phyloP scores from a whole-genome alignment of 2,888 invertebrate species.

The Anthoptus insignis region DNA sequence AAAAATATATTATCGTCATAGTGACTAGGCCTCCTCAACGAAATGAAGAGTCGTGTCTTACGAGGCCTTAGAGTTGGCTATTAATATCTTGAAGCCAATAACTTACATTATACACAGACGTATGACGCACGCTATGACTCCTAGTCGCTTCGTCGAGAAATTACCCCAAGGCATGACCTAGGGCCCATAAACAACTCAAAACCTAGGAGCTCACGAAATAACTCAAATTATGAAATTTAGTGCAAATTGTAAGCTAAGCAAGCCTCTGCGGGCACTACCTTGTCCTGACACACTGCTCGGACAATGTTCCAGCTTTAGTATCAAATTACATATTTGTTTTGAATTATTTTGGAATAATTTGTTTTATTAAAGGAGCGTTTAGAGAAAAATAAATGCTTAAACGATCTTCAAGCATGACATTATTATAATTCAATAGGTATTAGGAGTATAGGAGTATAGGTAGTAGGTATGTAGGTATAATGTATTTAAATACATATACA shows the following conservation, averaged over 20 bases:
- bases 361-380: too few relatives aligned
- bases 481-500: too few relatives aligned
- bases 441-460: too few relatives aligned
- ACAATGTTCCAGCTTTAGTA: not conserved
- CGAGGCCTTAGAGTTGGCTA: not conserved
- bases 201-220: constrained; percentile 63
- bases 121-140: not conserved
- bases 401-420: too few relatives aligned
- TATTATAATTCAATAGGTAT: too few relatives aligned
- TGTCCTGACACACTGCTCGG: constrained; percentile 23
- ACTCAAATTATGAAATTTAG: constrained; percentile 69
- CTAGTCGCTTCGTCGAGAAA: not conserved
- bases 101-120: not conserved
- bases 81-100: not conserved
- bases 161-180: constrained; percentile 48
- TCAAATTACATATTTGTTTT: too few relatives aligned
- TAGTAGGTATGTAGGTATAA: too few relatives aligned
- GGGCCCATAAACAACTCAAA: constrained; percentile 52
- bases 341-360: too few relatives aligned
- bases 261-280: constrained; percentile 48
- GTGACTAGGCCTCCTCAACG: not conserved
- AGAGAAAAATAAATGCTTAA: too few relatives aligned
- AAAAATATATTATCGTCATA: too few relatives aligned
- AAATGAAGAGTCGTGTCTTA: not conserved
- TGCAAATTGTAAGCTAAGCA: constrained; percentile 61